Conservation (phyloP, 92 coral and sea anemone species). For the Metridium senile region DNA sequence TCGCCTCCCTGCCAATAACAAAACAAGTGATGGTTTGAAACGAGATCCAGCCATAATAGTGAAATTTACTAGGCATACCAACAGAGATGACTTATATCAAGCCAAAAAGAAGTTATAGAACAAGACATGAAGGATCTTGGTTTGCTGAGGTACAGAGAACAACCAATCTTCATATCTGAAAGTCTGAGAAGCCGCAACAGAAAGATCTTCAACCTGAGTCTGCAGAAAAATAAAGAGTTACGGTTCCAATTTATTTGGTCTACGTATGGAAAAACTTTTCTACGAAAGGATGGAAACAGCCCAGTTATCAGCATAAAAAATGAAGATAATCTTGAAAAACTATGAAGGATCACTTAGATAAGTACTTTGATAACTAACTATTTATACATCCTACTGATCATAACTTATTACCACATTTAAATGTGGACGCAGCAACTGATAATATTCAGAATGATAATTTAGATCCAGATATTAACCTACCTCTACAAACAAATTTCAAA, state of each 20-base stretch:
- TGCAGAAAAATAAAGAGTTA: constrained; percentile 22
- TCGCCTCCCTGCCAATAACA: constrained; percentile 13
- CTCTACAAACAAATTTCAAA: constrained; percentile 31
- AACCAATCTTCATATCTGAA: constrained; percentile 36
- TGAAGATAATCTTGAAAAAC: no score
- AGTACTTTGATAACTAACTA: neutral
- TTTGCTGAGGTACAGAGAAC: constrained; percentile 5
- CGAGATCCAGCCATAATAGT: constrained; percentile 48
- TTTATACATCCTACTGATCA: neutral
- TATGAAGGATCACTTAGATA: no score
- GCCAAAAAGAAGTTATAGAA: constrained; percentile 25
- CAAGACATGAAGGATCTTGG: constrained; percentile 37
- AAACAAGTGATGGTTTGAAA: neutral
- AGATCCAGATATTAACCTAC: constrained; percentile 49
- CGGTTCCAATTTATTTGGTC: constrained; percentile 24
- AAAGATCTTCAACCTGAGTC: constrained; percentile 11
- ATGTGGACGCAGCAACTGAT: constrained; percentile 26
- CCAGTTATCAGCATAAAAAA: no score
- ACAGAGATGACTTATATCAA: constrained; percentile 33
- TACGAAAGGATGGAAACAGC: no score
- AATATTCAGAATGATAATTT: constrained; percentile 10
- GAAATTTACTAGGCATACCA: constrained; percentile 46
- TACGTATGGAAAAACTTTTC: constrained; percentile 16
- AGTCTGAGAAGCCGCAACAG: constrained; percentile 36
- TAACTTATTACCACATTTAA: neutral